Evolutionary conservation across 2,113 vertebrate genomes (phyloP), one percentile per base, ranked within the genome.

Genomic region (Prochilodus magdalenae): DNA sequence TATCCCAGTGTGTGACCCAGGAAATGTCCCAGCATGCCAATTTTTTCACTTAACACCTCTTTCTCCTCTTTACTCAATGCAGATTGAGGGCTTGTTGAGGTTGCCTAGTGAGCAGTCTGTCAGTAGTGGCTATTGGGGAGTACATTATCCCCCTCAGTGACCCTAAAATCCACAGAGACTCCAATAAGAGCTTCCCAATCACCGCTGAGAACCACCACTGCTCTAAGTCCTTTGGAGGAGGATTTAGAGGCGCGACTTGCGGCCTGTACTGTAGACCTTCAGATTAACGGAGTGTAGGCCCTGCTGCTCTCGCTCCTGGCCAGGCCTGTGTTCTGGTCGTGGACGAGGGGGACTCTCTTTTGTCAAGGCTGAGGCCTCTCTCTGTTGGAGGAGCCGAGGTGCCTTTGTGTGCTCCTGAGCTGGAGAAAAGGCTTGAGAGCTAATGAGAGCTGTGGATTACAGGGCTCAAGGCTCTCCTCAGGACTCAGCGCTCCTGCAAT

Each of bases 401-500:
- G 22, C 83, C 83, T 83, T 85, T 87, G 84, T 87, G 84, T 79
- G 67, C 49, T 65, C 29, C 62, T 60, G 47, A 53, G 60, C 67
- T 80, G 73, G 80, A 80, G 83, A 85, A 78, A 82, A 22, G 83
- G 83, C 65, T 65, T n/a, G 69, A 78, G 73, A 81, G 75, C 81
- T 81, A 86, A 83, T 85, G 84, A 85, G 86, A 77, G 67, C 76
- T 81, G 84, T 84, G 84, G 81, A 84, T 87, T 87, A 83, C 78
- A 81, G 75, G 69, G 77, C 69, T 76, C 57, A 85, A 73, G 78
- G 77, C 77, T 60, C 79, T 87, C 73, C 60, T 86, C 73, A 65
- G 63, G 72, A 77, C 83, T 82, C 62, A 78, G 75, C 30, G 26
- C 83, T 79, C 57, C 71, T 74, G 80, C 81, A 86, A 83, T 75